Evolutionary conservation across 2,888 invertebrate genomes (phyloP), one percentile per base, ranked within the genome.

Genomic region (Phaonia tiefii): DNA sequence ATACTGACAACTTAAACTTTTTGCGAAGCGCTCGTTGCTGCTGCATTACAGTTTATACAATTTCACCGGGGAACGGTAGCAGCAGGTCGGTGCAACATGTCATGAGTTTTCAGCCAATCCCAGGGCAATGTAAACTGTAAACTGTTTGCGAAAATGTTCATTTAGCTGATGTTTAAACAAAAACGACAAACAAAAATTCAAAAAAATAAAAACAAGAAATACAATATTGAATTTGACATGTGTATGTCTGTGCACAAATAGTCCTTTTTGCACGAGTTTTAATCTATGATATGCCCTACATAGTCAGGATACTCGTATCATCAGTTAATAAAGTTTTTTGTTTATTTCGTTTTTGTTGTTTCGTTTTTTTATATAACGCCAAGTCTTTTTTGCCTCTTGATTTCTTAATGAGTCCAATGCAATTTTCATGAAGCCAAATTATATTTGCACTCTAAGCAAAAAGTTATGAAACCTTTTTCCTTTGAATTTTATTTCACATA

Each of bases 1-100:
- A 42, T 67, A 71, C 54, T 69, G 75, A 80, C 79, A 75, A 75
- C 58, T 67, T 44, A 46, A 72, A 72, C 75, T 70, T 71, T 75
- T 37, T 42, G 42, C 63, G 13, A 37, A 31, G 31, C 42, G 10
- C 15, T 20, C 15, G 17, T n/a, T 31, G 15, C 15, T 22, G 39
- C 37, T 13, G 39, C 63, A 37, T 63, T 42, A 42, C 63, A 42
- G 42, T n/a, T n/a, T n/a, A n/a, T n/a, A n/a, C 42, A 63, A 63
- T 63, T 63, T 63, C 42, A 22, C 63, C 37, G 17, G 10, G 15
- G n/a, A 63, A 42, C 11, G n/a, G 63, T 42, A 63, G 63, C 20
- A 37, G n/a, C 42, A 42, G 37, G 26, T 17, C 13, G 56, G 56
- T 13, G 25, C 15, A 22, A 51, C 51, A 22, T 51, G 20, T 51